Base-by-base conservation (phyloP, 2,113 vertebrate species). In the Tragelaphus strepsiceros region DNA sequence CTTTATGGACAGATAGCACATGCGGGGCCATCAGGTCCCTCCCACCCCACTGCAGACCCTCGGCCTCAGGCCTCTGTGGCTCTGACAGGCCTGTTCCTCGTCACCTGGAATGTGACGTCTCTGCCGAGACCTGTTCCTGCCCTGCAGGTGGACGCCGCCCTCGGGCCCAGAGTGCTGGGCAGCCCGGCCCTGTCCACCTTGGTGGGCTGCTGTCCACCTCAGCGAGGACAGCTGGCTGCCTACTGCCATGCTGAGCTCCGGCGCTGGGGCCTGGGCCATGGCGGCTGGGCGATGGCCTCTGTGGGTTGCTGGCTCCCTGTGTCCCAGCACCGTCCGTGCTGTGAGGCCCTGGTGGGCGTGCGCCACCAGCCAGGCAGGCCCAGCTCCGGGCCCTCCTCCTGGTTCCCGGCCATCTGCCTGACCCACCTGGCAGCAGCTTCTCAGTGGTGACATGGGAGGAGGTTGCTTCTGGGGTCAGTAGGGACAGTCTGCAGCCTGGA, bases 1-100 rank as follows among this genome's bases (percentile, higher is more conserved):
- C 62, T 64, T n/a, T 17, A 21, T 21, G 64, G 32, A 71, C n/a
- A 35, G 32, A 71, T 17, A 35, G 64, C 64, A 21, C 17, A 1
- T 3, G 9, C 2, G 3, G 7, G 17, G 8, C n/a, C 17, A 2
- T 11, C 19, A 2, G n/a, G n/a, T 15, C 16, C n/a, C 64, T 35
- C 64, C 64, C n/a, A 21, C 26, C 77, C 26, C 15, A 2, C 43
- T 4, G 62, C 26, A 43, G 54, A 43, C 46, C 32, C 39, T n/a
- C 0, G 3, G 67, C 43, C 46, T 6, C 32, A 10, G 11, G 43
- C 30, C 35, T 35, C 35, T 64, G 1, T 39, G 78, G 61, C 84
- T 12, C 13, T 5, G 1, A 51, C 1, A 21, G 10, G 67, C 22
- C 24, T 10, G 4, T 12, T 17, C 7, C 54, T 32, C 7, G 35